Evolutionary conservation across 2,113 vertebrate genomes (phyloP).

Genomic region (Gadus chalcogrammus): DNA sequence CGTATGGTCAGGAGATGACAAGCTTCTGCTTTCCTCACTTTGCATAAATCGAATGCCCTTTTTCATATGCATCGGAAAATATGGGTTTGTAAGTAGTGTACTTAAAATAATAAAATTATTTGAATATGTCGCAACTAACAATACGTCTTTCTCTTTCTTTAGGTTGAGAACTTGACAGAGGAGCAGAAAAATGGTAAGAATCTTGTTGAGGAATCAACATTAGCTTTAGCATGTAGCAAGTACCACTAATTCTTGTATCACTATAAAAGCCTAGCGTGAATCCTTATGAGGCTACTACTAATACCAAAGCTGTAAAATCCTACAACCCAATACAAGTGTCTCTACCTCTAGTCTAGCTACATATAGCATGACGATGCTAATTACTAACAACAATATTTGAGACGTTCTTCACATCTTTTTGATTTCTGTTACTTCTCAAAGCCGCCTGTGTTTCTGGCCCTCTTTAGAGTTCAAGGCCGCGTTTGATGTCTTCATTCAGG

Average conservation of each 20-base stretch:
- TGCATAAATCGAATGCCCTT: no score
- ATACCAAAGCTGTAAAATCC: no score
- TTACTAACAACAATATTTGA: neutral
- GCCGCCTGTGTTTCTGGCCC: conserved; percentile 1
- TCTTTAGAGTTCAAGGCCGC: conserved; percentile 72
- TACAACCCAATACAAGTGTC: no score
- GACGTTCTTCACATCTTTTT: neutral
- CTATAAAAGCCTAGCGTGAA: no score
- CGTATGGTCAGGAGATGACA: no score
- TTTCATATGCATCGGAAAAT: no score
- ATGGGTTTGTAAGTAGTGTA: no score
- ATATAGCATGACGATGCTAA: neutral
- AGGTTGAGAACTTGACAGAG: conserved; percentile 79
- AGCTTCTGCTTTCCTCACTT: no score
- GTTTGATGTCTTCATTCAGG: conserved; percentile 74
- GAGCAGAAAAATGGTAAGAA: conserved; percentile 79
- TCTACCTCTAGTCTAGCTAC: no score
- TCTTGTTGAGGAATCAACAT: neutral
- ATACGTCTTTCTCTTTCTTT: conserved; percentile 12
- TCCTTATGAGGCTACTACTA: no score
- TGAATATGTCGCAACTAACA: neutral
- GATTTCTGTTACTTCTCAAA: neutral
- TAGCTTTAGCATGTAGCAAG: no score
- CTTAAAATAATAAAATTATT: neutral
- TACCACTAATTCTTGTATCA: no score